Evolutionary conservation across 2,888 invertebrate species (phyloP).

Genomic region (Sarcophaga subvicina): DNA sequence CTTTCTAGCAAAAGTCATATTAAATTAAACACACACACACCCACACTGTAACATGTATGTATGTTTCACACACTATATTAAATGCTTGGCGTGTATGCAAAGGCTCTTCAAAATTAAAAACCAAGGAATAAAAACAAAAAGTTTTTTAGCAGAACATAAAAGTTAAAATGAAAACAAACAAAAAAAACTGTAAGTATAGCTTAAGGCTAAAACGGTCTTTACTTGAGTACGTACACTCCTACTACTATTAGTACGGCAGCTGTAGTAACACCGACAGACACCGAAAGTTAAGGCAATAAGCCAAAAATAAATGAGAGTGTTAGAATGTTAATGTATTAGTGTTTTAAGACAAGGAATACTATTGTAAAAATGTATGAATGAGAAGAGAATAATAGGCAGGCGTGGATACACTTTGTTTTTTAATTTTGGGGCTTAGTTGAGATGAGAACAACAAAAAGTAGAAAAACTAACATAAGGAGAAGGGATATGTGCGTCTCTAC

Average conservation of each 20-base stretch:
- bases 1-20: conserved; percentile 63
- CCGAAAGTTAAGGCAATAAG: background rate
- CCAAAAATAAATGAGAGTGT: background rate
- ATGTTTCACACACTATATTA: background rate
- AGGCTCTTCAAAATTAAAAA: conserved; percentile 39
- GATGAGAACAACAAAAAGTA: too few relatives aligned
- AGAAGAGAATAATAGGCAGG: too few relatives aligned
- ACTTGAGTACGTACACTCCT: background rate
- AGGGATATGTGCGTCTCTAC: too few relatives aligned
- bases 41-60: background rate
- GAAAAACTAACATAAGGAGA: too few relatives aligned
- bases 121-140: conserved; percentile 40
- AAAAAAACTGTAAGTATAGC: conserved; percentile 42
- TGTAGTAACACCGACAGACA: background rate
- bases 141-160: too few relatives aligned
- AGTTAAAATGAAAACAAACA: conserved; percentile 4
- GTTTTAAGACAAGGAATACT: background rate
- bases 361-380: too few relatives aligned
- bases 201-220: conserved; percentile 60
- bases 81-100: background rate
- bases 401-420: too few relatives aligned
- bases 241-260: conserved; percentile 3
- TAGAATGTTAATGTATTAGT: background rate
- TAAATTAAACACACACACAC: conserved; percentile 8
- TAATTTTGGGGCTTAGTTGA: too few relatives aligned